phyloP scores from a whole-genome alignment of 2,888 invertebrate genomes.

The Pachliopta kotzebuea region DNA sequence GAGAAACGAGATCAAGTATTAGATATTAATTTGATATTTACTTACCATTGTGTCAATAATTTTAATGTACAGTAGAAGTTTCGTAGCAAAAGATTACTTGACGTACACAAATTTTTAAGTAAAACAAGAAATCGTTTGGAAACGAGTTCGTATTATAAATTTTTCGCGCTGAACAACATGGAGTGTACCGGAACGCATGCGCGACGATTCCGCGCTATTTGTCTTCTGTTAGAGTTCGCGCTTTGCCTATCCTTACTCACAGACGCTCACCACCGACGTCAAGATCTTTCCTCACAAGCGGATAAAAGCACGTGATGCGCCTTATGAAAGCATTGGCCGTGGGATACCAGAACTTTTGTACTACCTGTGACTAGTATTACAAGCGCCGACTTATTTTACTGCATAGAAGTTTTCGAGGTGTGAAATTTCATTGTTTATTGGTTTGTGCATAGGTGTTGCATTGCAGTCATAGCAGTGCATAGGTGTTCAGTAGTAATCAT shows the following conservation, averaged over 20 bases:
- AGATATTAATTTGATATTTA: not conserved
- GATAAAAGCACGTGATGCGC: slow-evolving; percentile 58
- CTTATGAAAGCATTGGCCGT: slow-evolving; percentile 64
- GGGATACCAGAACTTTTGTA: slow-evolving; percentile 46
- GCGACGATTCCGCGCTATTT: slow-evolving; percentile 56
- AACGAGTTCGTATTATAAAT: slow-evolving; percentile 5
- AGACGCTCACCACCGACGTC: slow-evolving; percentile 50
- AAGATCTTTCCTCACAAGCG: slow-evolving; percentile 54
- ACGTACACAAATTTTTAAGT: slow-evolving; percentile 2
- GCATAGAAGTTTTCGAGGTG: slow-evolving; percentile 11
- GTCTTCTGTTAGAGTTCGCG: slow-evolving; percentile 53
- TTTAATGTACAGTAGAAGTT: not conserved
- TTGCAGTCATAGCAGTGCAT: too few species aligned
- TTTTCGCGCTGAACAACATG: slow-evolving; percentile 53
- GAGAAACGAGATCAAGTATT: not conserved
- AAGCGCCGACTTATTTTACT: slow-evolving; percentile 12
- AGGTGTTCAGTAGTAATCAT: not conserved
- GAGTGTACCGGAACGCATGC: slow-evolving; percentile 48
- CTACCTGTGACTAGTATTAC: slow-evolving; percentile 28
- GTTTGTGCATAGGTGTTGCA: slow-evolving; percentile 15
- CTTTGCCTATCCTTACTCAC: slow-evolving; percentile 36
- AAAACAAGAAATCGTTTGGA: not conserved
- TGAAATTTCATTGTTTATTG: slow-evolving; percentile 10
- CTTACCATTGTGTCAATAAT: slow-evolving; percentile 7
- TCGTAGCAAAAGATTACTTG: not conserved